Evolutionary conservation across 2,797 vertebrate genomes (phyloP).

Genomic region (Rhadinocentrus ornatus): DNA sequence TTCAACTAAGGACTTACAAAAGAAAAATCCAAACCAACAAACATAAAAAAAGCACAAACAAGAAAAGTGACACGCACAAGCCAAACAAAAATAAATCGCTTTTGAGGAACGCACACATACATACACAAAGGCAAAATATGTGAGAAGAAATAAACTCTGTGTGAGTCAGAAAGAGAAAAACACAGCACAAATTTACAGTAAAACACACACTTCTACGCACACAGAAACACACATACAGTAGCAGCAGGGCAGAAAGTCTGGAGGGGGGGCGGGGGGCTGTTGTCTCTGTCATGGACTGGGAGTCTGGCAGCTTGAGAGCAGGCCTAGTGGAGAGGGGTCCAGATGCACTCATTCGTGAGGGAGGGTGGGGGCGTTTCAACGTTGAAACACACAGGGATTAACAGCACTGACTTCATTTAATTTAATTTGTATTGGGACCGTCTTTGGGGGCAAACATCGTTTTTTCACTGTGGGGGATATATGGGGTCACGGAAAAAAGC

Average conservation of each 20-base stretch:
- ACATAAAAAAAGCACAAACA: conserved; percentile 1
- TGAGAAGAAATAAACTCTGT: conserved; percentile 39
- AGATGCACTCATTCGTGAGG: conserved; percentile 75
- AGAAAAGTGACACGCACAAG: conserved; percentile 23
- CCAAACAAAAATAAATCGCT: conserved; percentile 34
- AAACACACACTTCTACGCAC: conserved; percentile 23
- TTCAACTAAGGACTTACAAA: conserved; percentile 4
- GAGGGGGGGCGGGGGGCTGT: conserved; percentile 54
- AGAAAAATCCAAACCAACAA: conserved; percentile 1
- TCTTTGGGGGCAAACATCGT: conserved; percentile 78
- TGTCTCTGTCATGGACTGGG: conserved; percentile 59
- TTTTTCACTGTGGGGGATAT: conserved; percentile 66
- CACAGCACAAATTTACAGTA: conserved; percentile 48
- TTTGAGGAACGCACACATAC: conserved; percentile 42
- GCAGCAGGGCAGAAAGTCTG: conserved; percentile 54
- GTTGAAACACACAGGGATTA: conserved; percentile 84
- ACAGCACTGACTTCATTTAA: conserved; percentile 81
- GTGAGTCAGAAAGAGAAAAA: conserved; percentile 48
- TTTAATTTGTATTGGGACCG: conserved; percentile 83
- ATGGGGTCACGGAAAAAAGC: conserved; percentile 73
- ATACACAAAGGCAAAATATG: conserved; percentile 44
- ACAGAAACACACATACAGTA: conserved; percentile 23
- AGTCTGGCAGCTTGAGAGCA: conserved; percentile 75
- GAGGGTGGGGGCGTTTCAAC: conserved; percentile 57
- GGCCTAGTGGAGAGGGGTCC: conserved; percentile 70